Percentiles rank a stretch among this genome's conserved stretches.
Conservation (phyloP, 2,888 invertebrate genomes). For the Yponomeuta sedellus region DNA sequence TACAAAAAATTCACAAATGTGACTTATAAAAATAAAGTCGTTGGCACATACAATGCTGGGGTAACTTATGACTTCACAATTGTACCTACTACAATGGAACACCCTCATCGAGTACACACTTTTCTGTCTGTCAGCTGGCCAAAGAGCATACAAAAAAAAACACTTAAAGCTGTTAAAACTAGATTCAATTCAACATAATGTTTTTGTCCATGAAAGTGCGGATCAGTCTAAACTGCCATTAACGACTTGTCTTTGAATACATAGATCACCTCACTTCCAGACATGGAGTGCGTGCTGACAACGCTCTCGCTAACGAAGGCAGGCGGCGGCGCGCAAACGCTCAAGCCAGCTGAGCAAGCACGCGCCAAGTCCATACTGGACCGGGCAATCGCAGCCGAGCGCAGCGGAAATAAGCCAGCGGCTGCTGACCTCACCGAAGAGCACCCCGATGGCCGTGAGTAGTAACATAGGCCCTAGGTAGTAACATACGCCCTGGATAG, state of each 20-base stretch:
- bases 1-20: no score
- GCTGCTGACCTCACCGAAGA: slow-evolving; percentile 81
- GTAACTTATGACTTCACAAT: no score
- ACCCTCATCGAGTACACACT: no score
- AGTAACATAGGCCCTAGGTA: background rate
- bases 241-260: background rate
- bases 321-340: slow-evolving; percentile 75
- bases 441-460: slow-evolving; percentile 90
- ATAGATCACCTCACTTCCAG: slow-evolving; percentile 44
- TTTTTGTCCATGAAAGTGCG: no score
- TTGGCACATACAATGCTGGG: no score
- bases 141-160: no score
- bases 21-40: no score
- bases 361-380: slow-evolving; percentile 89
- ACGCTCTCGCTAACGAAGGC: slow-evolving; percentile 86
- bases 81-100: no score
- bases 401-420: slow-evolving; percentile 76
- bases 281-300: slow-evolving; percentile 92
- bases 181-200: no score
- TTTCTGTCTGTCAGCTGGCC: no score
- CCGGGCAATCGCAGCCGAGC: slow-evolving; percentile 88
- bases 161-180: no score
- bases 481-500: background rate
- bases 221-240: no score
- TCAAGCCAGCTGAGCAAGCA: slow-evolving; percentile 84